phyloP scores from a whole-genome alignment of 1,140 invertebrate species.

The Drepana arcuata region DNA sequence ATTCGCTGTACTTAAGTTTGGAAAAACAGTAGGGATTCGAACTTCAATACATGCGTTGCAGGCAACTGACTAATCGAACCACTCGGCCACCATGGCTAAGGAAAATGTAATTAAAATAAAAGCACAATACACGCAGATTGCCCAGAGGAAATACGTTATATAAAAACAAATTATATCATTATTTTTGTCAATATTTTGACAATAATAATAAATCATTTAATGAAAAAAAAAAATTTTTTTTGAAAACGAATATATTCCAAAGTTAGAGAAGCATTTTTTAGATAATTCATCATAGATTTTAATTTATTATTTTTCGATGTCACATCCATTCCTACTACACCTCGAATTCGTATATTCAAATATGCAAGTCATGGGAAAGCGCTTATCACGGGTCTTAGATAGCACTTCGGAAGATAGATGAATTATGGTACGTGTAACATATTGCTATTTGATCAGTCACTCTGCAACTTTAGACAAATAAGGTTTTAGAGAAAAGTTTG shows the following conservation, averaged over 20 bases:
- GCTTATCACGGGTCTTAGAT: constrained; percentile 60
- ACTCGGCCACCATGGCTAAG: too few species aligned
- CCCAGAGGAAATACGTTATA: too few species aligned
- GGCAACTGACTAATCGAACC: too few species aligned
- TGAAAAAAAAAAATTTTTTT: background rate
- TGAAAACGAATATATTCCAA: background rate
- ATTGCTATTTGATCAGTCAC: constrained; percentile 27
- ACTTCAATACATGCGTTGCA: too few species aligned
- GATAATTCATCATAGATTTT: background rate
- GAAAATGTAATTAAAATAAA: too few species aligned
- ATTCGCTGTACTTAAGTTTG: too few species aligned
- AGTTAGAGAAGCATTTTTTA: background rate
- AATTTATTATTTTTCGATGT: constrained; percentile 1
- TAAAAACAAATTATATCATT: background rate
- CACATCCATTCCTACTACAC: background rate
- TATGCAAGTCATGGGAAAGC: constrained; percentile 70
- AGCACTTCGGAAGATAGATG: constrained; percentile 30
- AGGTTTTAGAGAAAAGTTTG: too few species aligned
- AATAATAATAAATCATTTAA: background rate
- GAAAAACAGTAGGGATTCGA: too few species aligned
- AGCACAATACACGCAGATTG: too few species aligned
- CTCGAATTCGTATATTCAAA: too few species aligned
- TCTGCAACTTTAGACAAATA: too few species aligned
- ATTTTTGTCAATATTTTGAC: background rate
- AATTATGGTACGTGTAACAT: constrained; percentile 45